These are phyloP conservation scores for Mythimna albipuncta DNA, from an alignment of 2,888 invertebrate genomes.

Conservation along the genomic window DNA sequence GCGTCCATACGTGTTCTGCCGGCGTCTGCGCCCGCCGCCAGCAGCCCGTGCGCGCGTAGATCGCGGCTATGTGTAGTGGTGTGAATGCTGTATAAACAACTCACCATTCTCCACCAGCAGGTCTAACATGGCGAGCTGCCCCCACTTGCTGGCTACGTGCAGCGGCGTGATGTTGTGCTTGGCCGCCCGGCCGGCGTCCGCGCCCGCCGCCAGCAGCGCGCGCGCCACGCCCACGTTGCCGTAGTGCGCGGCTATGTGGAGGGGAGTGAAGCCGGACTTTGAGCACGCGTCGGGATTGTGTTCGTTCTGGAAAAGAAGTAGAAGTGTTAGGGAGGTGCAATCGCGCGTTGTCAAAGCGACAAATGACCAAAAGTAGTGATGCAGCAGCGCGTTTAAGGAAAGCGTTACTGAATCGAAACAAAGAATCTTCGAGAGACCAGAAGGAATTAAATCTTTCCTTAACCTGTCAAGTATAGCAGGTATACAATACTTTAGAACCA, in stretches of 20 bases:
- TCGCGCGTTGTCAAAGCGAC: not conserved
- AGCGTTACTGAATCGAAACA: not conserved
- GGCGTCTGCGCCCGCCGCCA: no score
- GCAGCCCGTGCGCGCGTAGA: no score
- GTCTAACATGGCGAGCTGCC: slow-evolving; percentile 97
- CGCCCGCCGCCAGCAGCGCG: slow-evolving; percentile 96
- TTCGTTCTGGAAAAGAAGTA: slow-evolving; percentile 92
- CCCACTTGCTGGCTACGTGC: slow-evolving; percentile 99
- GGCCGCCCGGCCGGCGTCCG: slow-evolving; percentile 98
- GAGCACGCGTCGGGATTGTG: slow-evolving; percentile 99
- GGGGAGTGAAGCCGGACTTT: slow-evolving; percentile 99
- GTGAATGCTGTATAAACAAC: not conserved
- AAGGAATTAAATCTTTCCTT: not conserved
- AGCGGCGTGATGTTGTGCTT: slow-evolving; percentile 99
- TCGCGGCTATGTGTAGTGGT: not conserved
- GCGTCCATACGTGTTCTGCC: no score
- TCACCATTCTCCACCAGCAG: slow-evolving; percentile 94
- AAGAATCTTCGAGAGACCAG: not conserved
- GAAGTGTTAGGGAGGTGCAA: not conserved
- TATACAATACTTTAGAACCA: no score
- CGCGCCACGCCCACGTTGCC: slow-evolving; percentile 98
- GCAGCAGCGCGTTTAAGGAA: not conserved
- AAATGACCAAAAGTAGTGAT: not conserved
- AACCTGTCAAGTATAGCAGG: no score
- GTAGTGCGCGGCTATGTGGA: slow-evolving; percentile 99